Conservation (phyloP, 2,888 invertebrate genomes). For the Tetheella fluctuosa region DNA sequence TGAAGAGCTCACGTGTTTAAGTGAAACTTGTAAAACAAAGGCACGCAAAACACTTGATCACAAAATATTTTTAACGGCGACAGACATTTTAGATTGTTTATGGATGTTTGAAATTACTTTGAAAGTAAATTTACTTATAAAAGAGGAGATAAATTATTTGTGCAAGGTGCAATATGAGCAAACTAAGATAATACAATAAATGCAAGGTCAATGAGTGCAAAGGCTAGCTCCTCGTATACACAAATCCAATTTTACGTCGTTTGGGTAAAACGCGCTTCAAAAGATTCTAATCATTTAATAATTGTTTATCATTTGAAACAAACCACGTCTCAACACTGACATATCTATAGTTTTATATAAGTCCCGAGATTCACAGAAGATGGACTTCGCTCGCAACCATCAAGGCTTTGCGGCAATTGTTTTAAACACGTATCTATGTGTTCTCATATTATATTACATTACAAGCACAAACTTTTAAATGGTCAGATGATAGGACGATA, state of each 20-base stretch:
- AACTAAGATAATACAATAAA: no score
- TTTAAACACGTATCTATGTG: not conserved
- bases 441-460: not conserved
- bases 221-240: no score
- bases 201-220: no score
- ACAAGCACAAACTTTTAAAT: not conserved
- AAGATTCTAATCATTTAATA: no score
- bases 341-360: no score
- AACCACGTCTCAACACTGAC: no score
- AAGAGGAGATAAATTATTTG: not conserved
- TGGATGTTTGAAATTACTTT: not conserved
- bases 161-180: not conserved
- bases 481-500: not conserved
- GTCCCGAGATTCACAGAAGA: no score
- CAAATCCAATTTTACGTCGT: no score
- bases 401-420: not conserved
- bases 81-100: not conserved
- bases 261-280: no score
- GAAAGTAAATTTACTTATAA: not conserved
- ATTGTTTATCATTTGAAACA: no score
- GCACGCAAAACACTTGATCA: not conserved
- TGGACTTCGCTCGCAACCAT: not conserved
- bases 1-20: not conserved
- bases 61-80: not conserved
- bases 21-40: slow-evolving; percentile 3